phyloP scores from a whole-genome alignment of 2,797 vertebrate species.

The Peromyscus melanophrys region DNA sequence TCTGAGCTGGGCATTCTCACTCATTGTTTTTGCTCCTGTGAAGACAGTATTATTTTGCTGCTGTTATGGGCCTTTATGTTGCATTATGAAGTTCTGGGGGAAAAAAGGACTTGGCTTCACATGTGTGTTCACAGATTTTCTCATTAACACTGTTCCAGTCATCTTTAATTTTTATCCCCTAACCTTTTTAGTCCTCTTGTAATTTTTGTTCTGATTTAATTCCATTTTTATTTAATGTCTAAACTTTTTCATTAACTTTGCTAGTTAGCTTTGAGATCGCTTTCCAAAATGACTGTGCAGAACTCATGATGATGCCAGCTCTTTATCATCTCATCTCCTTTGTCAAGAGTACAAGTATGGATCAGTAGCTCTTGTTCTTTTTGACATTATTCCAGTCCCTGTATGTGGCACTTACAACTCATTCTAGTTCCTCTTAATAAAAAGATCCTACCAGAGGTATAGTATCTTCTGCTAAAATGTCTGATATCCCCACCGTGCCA shows the following conservation, averaged over 20 bases:
- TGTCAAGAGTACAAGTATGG: constrained; percentile 82
- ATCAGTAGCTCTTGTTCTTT: constrained; percentile 87
- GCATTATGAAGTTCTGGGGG: constrained; percentile 60
- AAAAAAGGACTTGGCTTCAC: constrained; percentile 60
- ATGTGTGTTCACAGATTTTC: constrained; percentile 51
- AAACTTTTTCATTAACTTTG: constrained; percentile 78
- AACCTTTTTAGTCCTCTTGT: constrained; percentile 65
- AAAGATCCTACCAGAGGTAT: constrained; percentile 89
- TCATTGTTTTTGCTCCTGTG: constrained; percentile 71
- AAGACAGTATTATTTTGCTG: constrained; percentile 49
- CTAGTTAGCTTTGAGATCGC: constrained; percentile 85
- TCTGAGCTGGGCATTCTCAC: constrained; percentile 23
- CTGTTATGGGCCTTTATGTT: constrained; percentile 52
- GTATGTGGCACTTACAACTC: constrained; percentile 87
- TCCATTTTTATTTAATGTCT: constrained; percentile 80
- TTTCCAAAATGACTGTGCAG: constrained; percentile 77
- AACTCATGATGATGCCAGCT: constrained; percentile 79
- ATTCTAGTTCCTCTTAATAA: constrained; percentile 88
- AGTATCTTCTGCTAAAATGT: constrained; percentile 86
- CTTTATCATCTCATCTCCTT: constrained; percentile 85
- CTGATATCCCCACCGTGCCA: constrained; percentile 83
- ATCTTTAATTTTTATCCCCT: constrained; percentile 58
- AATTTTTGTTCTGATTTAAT: constrained; percentile 76
- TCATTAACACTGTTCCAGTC: constrained; percentile 54
- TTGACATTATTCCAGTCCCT: constrained; percentile 87